A percentile compares a stretch with the other conserved stretches of the same genome.
Conservation (phyloP, 2,113 vertebrate species). For the Trochalopteron elliotii region DNA sequence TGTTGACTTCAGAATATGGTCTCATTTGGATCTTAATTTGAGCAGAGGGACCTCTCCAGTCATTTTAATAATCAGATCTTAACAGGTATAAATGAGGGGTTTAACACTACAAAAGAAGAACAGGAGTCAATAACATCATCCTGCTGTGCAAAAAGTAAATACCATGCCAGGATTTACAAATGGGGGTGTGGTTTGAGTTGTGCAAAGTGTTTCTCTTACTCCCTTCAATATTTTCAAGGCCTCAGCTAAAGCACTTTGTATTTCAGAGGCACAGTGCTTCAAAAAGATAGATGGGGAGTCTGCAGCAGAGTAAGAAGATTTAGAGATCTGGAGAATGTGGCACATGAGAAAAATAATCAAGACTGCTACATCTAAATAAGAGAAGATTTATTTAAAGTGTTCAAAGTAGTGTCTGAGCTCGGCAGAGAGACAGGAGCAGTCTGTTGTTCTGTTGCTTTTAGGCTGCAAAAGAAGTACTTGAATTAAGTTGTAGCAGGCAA, state of each 20-base stretch:
- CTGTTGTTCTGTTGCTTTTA: not conserved
- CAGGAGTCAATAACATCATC: not conserved
- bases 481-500: not conserved
- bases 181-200: not conserved
- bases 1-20: not conserved
- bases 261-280: not conserved
- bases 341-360: not conserved
- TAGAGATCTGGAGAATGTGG: not conserved
- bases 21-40: not conserved
- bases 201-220: not conserved
- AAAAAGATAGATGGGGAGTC: not conserved
- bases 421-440: not conserved
- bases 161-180: not conserved
- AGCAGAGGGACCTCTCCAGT: not conserved
- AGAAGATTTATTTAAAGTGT: not conserved
- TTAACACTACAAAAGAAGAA: not conserved
- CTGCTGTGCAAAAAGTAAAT: not conserved
- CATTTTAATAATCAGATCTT: not conserved
- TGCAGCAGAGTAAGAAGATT: not conserved
- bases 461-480: not conserved
- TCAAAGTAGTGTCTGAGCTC: not conserved
- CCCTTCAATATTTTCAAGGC: not conserved
- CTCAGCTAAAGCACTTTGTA: not conserved
- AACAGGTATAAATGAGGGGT: not conserved
- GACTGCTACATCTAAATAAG: not conserved